Base-by-base conservation (phyloP, 2,888 invertebrate species). In the Hirtodrosophila duncani region DNA sequence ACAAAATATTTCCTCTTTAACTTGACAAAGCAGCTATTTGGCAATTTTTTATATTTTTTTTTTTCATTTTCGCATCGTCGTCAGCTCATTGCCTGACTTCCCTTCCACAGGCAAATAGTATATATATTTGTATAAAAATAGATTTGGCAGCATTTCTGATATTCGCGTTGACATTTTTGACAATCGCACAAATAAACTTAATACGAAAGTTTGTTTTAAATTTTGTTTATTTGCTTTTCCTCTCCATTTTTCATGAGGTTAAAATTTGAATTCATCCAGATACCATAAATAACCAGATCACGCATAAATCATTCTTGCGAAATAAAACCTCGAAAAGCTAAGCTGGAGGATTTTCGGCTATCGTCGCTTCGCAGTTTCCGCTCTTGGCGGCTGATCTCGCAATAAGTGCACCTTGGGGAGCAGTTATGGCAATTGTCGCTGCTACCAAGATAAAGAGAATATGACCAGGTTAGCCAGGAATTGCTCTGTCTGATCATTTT, bases 351-450 rank as follows among this genome's bases (percentile, higher is more conserved):
- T 50, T 60, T 42, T 37, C 52, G 21, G 42, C 23, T 43, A 56
- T 58, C 61, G 37, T 9, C 17, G 11, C 46, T n/a, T 39, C 20
- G 18, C 55, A 55, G 38, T 11, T 30, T 30, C 30, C n/a, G n/a
- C n/a, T n/a, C 26, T 27, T 13, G 11, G 17, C 13, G n/a, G 7
- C n/a, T n/a, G n/a, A n/a, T n/a, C n/a, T n/a, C n/a, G n/a, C n/a
- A n/a, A n/a, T n/a, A n/a, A n/a, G n/a, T n/a, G n/a, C 58, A 58
- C 69, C 74, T 68, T 53, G 50, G 69, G 69, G 69, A 72, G n/a
- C n/a, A n/a, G n/a, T n/a, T n/a, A n/a, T 63, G 59, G 41, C 59
- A 64, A 69, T 68, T 65, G 69, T 65, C 62, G 49, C 26, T 48
- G 51, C 45, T 33, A 26, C 41, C 20, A 24, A 42, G 33, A 58